These are phyloP conservation scores for Menidia beryllina DNA, from an alignment of 2,113 vertebrate genomes.

Conservation along the genomic window DNA sequence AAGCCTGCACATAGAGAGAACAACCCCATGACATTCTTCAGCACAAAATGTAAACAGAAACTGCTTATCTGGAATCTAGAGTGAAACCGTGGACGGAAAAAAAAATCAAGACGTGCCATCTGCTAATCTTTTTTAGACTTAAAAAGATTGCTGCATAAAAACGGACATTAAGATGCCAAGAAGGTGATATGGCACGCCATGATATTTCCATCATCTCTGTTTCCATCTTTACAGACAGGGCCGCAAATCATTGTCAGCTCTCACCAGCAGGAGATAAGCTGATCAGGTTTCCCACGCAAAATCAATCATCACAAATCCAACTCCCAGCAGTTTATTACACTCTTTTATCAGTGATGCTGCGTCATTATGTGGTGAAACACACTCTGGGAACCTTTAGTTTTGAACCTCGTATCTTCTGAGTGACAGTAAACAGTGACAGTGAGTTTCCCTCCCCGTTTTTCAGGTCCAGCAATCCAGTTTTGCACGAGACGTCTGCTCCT, in stretches of 20 bases:
- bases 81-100: no score
- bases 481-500: not conserved
- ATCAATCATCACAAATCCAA: not conserved
- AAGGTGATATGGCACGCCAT: no score
- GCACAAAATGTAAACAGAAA: slow-evolving; percentile 51
- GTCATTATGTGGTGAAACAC: not conserved
- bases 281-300: no score
- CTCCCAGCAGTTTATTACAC: not conserved
- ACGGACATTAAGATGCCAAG: not conserved
- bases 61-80: slow-evolving; percentile 43
- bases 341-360: not conserved
- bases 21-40: slow-evolving; percentile 4
- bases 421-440: no score
- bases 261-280: slow-evolving; percentile 1
- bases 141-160: not conserved
- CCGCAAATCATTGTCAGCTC: slow-evolving; percentile 13
- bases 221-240: not conserved
- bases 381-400: not conserved
- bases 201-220: not conserved
- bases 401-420: not conserved
- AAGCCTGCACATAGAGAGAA: not conserved
- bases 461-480: slow-evolving; percentile 26
- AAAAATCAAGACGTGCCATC: slow-evolving; percentile 33
- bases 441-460: slow-evolving; percentile 7
- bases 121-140: slow-evolving; percentile 7